Conservation (phyloP, 2,888 invertebrate genomes). For the Keiferia lycopersicella region DNA sequence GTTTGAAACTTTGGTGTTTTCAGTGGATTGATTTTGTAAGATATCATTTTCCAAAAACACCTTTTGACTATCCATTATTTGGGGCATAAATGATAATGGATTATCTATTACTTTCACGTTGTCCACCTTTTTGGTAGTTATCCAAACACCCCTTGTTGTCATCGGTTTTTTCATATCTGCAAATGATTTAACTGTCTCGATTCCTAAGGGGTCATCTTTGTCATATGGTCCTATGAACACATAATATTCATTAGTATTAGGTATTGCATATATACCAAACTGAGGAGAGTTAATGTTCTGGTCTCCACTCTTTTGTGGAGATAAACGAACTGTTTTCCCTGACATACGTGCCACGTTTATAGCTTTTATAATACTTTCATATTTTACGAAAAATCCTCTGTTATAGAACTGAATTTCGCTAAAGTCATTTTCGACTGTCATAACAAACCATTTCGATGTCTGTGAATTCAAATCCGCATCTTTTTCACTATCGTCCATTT, state of each 20-base stretch:
- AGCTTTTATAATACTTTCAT: conserved; percentile 73
- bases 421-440: conserved; percentile 79
- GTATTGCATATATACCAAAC: conserved; percentile 73
- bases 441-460: conserved; percentile 78
- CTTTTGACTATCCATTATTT: conserved; percentile 33
- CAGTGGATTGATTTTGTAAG: neutral
- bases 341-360: conserved; percentile 70
- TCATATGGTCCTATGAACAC: conserved; percentile 74
- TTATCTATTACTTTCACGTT: conserved; percentile 65
- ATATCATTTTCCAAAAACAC: conserved; percentile 36
- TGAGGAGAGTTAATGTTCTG: conserved; percentile 46
- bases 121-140: conserved; percentile 64
- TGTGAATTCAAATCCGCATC: conserved; percentile 34
- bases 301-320: conserved; percentile 54
- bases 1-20: neutral
- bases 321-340: conserved; percentile 74
- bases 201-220: conserved; percentile 60
- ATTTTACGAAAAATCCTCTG: conserved; percentile 77
- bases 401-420: conserved; percentile 73
- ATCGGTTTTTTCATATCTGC: conserved; percentile 38
- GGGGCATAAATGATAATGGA: conserved; percentile 61
- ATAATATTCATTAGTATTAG: conserved; percentile 55
- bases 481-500: neutral
- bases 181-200: conserved; percentile 61
- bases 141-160: conserved; percentile 67